Base-by-base conservation (phyloP, 1,140 invertebrate species). In the Solenopsis invicta region DNA sequence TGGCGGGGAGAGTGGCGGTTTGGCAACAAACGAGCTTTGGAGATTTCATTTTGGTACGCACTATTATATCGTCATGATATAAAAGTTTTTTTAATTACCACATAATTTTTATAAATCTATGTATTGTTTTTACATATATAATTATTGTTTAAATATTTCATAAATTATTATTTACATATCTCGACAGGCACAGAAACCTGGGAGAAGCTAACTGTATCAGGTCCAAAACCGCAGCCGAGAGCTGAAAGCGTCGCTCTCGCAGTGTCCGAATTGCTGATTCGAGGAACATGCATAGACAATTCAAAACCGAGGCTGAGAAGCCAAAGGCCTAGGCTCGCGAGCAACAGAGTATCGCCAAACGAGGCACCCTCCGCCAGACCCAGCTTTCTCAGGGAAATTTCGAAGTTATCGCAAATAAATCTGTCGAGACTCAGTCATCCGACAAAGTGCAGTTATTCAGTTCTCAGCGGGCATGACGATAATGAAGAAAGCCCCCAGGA, bases 1-100 rank as follows among this genome's bases (percentile, higher is more conserved):
- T 95, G 98, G 98, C 1, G 98, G 98, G 0, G 98, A 98, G 93
- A 96, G 96, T 87, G 96, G 96, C 82, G 98, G 98, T 1, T 96
- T 97, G 74, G 95, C 97, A 10, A 97, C 96, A 21, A 98, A 98
- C 93, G 98, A 98, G 91, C 94, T 99, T 1, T 99, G 98, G 98
- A 96, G 97, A 93, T 98, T 98, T 95, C 97, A 98, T 95, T 98
- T 98, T 94, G 97, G 98, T 98, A 96, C 95, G 94, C 18, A 37
- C 45, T 24, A 2, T 9, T 21, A 5, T 12, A 37, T 41, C 6
- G 13, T 50, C 8, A 13, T 41, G 21, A 9, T n/a, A 66, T 0
- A 48, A 45, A 13, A 21, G n/a, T 41, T 0, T 29, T 76, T 76
- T 34, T 48, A 67, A 2, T 41, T 54, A n/a, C 41, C 56, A 67